phyloP scores from a whole-genome alignment of 2,113 vertebrate genomes.

The Coracopsis vasa region DNA sequence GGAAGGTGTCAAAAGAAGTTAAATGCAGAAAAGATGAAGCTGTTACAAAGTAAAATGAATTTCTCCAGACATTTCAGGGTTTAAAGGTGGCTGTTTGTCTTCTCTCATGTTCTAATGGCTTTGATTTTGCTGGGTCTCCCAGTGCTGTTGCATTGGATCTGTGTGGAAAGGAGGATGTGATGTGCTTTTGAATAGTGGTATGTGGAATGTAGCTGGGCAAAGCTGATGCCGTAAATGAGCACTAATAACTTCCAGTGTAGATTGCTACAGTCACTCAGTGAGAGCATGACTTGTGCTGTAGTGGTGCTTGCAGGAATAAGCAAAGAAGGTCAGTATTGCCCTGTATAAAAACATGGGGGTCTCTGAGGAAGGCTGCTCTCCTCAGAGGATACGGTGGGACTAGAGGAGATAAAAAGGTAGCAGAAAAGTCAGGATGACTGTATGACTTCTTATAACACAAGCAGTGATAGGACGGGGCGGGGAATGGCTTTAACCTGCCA shows the following conservation, averaged over 20 bases:
- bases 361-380: neutral
- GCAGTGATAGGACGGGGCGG: neutral
- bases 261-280: neutral
- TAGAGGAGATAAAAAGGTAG: neutral
- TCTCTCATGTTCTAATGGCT: neutral
- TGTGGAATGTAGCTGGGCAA: neutral
- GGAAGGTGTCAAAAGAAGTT: neutral
- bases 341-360: neutral
- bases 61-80: neutral
- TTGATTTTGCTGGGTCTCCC: neutral
- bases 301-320: neutral
- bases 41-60: neutral
- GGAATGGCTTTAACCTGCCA: neutral
- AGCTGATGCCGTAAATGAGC: neutral
- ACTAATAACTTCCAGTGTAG: neutral
- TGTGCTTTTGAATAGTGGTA: neutral
- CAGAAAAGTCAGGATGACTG: neutral
- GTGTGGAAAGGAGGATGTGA: neutral
- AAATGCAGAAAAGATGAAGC: neutral
- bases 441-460: neutral
- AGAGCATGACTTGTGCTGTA: neutral
- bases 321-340: rapidly evolving
- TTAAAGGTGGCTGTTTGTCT: neutral
- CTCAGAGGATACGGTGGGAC: neutral
- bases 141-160: neutral